Base-by-base conservation (phyloP, 2,888 invertebrate genomes). In the Leptogaster cylindrica region DNA sequence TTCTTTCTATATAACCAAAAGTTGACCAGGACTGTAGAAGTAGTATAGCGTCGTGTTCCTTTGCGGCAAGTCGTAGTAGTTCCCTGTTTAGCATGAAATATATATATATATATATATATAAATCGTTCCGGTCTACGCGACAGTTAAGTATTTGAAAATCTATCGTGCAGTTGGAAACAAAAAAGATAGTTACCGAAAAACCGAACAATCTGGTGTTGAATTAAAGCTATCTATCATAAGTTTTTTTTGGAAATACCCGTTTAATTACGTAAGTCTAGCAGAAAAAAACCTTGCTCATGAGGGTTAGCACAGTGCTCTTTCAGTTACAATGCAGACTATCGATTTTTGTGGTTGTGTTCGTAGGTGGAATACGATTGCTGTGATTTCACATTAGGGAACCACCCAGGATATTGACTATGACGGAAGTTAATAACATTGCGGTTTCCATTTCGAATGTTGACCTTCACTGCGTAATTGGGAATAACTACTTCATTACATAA, bases 301-400 rank as follows among this genome's bases (percentile, higher is more conserved):
- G 39, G 16, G 58, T 25, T 41, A 10, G 3, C 18, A 6, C 44
- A 44, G 27, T 18, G 41, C 61, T 14, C 20, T 44, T 28, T 61
- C 28, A 44, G 44, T 61, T 27, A 44, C 44, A 61, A 61, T 61
- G 61, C 61, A 61, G 61, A 18, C 44, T 61, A 61, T 61, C 61
- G 61, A 61, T 61, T 61, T 61, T 61, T 44, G 28, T 14, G n/a
- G 61, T 18, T n/a, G 36, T 28, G 23, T 18, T 41, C 20, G 31
- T 25, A 20, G 27, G 20, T 18, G 25, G 27, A 27, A 2, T 16
- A 28, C 16, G 18, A 28, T 27, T 27, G 61, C 28, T 27, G 8
- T 44, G 61, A 61, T 41, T 61, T 44, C 8, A 41, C 5, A 23
- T n/a, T n/a, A 44, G 31, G 16, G 41, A 61, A 8, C 10, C n/a